Base-by-base conservation (phyloP, 2,888 invertebrate genomes). In the Xylota sylvarum region DNA sequence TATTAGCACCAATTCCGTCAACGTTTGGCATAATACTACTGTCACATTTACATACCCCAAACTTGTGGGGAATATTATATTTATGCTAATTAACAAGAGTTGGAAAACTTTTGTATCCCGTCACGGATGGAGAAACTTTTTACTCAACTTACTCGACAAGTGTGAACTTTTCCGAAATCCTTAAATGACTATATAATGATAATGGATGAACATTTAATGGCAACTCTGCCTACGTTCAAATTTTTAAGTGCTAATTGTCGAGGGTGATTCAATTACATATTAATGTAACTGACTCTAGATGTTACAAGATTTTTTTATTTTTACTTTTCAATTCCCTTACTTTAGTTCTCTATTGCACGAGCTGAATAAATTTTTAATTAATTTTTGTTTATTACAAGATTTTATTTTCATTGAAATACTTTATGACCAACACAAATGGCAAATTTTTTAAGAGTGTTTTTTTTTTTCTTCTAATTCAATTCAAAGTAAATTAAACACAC, bases 201-300 rank as follows among this genome's bases (percentile, higher is more conserved):
- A 50, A 73, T 40, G 32, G 72, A 73, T 72, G 72, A 72, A 60
- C 72, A 30, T 60, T 60, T 72, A 50, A 60, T 73, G 19, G 7
- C 5, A 50, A 50, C 35, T 43, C 19, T 48, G 48, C 19, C 12
- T 17, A n/a, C 37, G n/a, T 23, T 14, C 48, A 60, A 6, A 62
- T 43, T 62, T 23, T 9, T 10, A 62, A 46, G 46, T 46, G 14
- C 14, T 46, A 50, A 27, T 27, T 65, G 19, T 65, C 37, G 32
- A n/a, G 19, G 19, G 23, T 23, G 12, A 35, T 35, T 19, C 12
- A 50, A 50, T 35, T 65, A 50, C 19, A 30, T 32, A 56, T 14
- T 30, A 30, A 9, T 32, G 14, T 12, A 17, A 17, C 46, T 17
- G 43, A 17, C 6, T 17, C 17, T 46, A 23, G 1, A 17, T 5